Percentiles rank a stretch among this genome's conserved stretches.
phyloP scores from a whole-genome alignment of 1,140 invertebrate species.

The Medauroidea extradentata region DNA sequence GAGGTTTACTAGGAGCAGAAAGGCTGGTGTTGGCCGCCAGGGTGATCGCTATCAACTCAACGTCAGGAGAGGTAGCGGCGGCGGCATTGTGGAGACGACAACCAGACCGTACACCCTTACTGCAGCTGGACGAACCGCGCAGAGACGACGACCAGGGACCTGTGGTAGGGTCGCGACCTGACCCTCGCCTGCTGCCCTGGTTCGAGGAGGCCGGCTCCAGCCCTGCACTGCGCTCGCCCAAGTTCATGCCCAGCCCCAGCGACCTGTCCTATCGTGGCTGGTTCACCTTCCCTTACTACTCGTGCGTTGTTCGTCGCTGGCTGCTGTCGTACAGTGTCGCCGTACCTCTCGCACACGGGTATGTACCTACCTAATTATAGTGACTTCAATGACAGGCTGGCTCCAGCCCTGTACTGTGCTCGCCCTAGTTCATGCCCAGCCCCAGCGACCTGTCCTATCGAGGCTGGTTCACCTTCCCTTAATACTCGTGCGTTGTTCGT shows the following conservation, averaged over 20 bases:
- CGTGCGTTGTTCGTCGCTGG: conserved; percentile 65
- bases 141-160: conserved; percentile 46
- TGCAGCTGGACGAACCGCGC: conserved; percentile 46
- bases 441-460: conserved; percentile 54
- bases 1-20: conserved; percentile 53
- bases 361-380: too few relatives aligned
- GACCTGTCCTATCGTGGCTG: conserved; percentile 60
- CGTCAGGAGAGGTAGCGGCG: conserved; percentile 50
- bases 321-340: conserved; percentile 72
- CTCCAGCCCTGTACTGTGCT: conserved; percentile 47
- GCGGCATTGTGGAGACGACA: conserved; percentile 50
- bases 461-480: conserved; percentile 77
- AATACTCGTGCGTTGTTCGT: conserved; percentile 65
- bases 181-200: conserved; percentile 52
- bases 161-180: conserved; percentile 48
- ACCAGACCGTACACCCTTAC: conserved; percentile 16
- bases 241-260: conserved; percentile 61
- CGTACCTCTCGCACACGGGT: conserved; percentile 59
- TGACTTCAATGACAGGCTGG: too few relatives aligned
- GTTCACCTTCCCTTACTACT: conserved; percentile 79
- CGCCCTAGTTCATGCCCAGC: conserved; percentile 66
- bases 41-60: conserved; percentile 55
- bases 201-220: conserved; percentile 28
- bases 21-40: conserved; percentile 50
- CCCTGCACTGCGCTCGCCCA: conserved; percentile 56